Conservation (phyloP, 1,140 invertebrate species). For the Saccostrea glomerata region DNA sequence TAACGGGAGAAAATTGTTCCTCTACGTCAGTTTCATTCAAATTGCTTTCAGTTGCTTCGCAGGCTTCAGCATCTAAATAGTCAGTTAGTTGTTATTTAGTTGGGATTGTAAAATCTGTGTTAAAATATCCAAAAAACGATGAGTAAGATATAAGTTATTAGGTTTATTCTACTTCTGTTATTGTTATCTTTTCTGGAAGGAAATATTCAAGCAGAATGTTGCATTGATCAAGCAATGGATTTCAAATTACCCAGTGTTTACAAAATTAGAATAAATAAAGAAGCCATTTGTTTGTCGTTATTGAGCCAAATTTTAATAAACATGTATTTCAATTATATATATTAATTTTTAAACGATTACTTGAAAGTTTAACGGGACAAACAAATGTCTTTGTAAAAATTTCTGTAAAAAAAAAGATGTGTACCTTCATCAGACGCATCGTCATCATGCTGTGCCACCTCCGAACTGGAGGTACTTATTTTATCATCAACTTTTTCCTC, state of each 20-base stretch:
- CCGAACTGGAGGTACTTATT: slow-evolving; percentile 70
- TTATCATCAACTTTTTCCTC: slow-evolving; percentile 61
- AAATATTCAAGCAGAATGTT: not conserved
- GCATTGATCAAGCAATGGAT: not conserved
- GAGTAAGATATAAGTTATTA: not conserved
- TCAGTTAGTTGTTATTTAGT: slow-evolving; percentile 50
- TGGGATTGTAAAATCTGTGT: not conserved
- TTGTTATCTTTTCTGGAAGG: not conserved
- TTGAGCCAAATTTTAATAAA: not conserved
- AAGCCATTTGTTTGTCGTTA: not conserved
- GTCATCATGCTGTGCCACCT: slow-evolving; percentile 73
- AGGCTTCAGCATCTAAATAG: slow-evolving; percentile 70
- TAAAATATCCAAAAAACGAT: not conserved
- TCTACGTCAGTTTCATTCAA: slow-evolving; percentile 73
- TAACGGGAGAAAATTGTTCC: slow-evolving; percentile 74
- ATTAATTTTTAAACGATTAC: not conserved
- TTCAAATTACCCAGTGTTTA: slow-evolving; percentile 18
- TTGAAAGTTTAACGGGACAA: not conserved
- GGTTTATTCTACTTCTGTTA: not conserved
- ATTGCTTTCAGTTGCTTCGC: slow-evolving; percentile 70
- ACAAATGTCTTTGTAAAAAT: not conserved
- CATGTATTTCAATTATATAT: not conserved
- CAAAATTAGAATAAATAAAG: not conserved
- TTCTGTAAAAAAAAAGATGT: not conserved
- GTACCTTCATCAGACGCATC: slow-evolving; percentile 68